phyloP scores from a whole-genome alignment of 2,113 vertebrate genomes.

The Elanoides forficatus region DNA sequence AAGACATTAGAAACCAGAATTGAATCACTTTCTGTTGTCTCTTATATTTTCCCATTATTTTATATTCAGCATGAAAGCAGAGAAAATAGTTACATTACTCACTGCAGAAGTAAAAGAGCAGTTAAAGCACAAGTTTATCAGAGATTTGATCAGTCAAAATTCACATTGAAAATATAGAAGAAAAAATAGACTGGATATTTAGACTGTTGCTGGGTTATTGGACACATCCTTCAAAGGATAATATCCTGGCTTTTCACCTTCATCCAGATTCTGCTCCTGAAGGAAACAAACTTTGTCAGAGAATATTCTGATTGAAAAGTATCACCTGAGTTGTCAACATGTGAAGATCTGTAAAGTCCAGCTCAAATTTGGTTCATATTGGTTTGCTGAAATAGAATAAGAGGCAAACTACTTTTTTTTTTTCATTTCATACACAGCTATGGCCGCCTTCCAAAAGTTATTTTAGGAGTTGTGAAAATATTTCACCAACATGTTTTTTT shows the following conservation, averaged over 20 bases:
- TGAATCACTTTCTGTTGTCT: neutral
- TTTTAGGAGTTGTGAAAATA: neutral
- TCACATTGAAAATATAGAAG: neutral
- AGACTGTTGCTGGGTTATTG: neutral
- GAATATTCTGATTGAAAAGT: neutral
- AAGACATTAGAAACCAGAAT: neutral
- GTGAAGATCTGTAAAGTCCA: neutral
- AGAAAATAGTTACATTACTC: neutral
- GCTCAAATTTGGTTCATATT: neutral
- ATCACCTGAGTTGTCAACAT: neutral
- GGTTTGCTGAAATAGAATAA: neutral
- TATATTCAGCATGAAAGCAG: neutral
- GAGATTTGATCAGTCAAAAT: neutral
- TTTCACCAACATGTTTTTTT: rapidly evolving
- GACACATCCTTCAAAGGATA: neutral
- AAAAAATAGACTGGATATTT: neutral
- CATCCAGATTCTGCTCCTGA: neutral
- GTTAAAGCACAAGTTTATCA: neutral
- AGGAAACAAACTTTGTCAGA: neutral
- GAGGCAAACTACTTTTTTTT: neutral
- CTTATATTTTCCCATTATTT: neutral
- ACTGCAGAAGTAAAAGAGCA: neutral
- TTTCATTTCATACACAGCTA: neutral
- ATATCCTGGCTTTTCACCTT: neutral
- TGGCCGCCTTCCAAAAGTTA: neutral